A percentile compares a stretch with the other conserved stretches of the same genome.
Evolutionary conservation across 1,140 invertebrate genomes (phyloP).

Genomic region (Solenopsis fugax): DNA sequence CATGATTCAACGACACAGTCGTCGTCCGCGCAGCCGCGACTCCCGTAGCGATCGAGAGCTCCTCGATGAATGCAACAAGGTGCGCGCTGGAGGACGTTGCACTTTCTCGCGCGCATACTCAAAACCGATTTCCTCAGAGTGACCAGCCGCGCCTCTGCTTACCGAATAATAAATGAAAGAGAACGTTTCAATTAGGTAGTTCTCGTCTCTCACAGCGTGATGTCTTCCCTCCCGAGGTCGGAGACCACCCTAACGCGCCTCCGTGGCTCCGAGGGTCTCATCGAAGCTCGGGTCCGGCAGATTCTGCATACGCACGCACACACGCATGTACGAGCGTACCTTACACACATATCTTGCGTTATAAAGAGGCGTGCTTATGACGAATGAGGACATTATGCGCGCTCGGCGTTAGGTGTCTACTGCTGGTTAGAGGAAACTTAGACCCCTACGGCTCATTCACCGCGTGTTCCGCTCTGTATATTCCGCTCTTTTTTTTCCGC

Average conservation of each 20-base stretch:
- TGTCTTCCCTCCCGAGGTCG: conserved; percentile 59
- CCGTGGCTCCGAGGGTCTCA: conserved; percentile 16
- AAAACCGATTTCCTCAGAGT: conserved; percentile 68
- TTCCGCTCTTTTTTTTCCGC: neutral
- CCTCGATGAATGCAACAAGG: conserved; percentile 21
- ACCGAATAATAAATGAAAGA: conserved; percentile 82
- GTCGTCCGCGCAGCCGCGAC: neutral
- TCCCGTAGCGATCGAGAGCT: neutral
- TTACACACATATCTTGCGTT: conserved; percentile 13
- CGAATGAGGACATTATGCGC: conserved; percentile 80
- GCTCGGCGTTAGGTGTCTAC: conserved; percentile 76
- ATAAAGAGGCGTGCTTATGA: conserved; percentile 76
- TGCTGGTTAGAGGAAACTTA: conserved; percentile 70
- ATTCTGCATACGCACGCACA: conserved; percentile 38
- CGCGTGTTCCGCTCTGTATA: neutral
- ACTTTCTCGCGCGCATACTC: conserved; percentile 9
- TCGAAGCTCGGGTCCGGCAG: conserved; percentile 29
- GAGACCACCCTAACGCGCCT: conserved; percentile 77
- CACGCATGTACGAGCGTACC: neutral
- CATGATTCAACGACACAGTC: neutral
- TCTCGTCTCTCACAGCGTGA: conserved; percentile 82
- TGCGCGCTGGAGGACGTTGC: conserved; percentile 26
- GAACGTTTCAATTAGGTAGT: conserved; percentile 83
- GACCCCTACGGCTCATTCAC: conserved; percentile 61
- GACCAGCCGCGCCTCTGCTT: conserved; percentile 59